These are phyloP conservation scores for Hemicrepidius hirtus DNA, from an alignment of 2,888 invertebrate genomes.

Conservation along the genomic window DNA sequence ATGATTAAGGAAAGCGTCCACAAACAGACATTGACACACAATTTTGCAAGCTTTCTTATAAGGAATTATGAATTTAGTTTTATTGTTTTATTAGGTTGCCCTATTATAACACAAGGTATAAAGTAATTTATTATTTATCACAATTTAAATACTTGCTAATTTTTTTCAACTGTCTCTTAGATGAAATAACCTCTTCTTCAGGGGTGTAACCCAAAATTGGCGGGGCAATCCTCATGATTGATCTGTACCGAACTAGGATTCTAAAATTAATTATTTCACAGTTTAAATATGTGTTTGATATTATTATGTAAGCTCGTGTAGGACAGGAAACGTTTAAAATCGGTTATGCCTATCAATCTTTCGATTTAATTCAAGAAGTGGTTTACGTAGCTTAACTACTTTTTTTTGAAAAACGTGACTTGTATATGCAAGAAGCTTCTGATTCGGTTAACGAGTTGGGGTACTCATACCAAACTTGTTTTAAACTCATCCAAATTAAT, in stretches of 20 bases:
- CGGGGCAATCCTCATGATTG: too few relatives aligned
- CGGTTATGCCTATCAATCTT: not conserved
- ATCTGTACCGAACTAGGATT: too few relatives aligned
- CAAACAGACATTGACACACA: constrained; percentile 17
- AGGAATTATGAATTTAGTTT: not conserved
- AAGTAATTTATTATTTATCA: too few relatives aligned
- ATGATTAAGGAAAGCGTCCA: constrained; percentile 5
- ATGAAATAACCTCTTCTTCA: too few relatives aligned
- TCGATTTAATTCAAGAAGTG: constrained; percentile 34
- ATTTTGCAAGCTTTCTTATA: not conserved
- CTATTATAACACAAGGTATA: not conserved
- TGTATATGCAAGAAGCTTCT: constrained; percentile 14
- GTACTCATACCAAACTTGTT: not conserved
- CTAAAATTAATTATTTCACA: too few relatives aligned
- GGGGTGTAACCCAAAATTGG: too few relatives aligned
- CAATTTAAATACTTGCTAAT: too few relatives aligned
- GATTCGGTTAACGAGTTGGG: not conserved
- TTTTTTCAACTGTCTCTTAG: too few relatives aligned
- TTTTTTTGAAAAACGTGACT: constrained; percentile 31
- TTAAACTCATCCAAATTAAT: too few relatives aligned
- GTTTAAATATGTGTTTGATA: too few relatives aligned
- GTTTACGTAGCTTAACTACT: constrained; percentile 31
- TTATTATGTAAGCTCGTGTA: too few relatives aligned
- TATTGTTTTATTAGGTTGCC: not conserved
- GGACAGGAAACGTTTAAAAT: constrained; percentile 36